Evolutionary conservation across 2,113 vertebrate genomes (phyloP).

Genomic region (Bucco capensis): DNA sequence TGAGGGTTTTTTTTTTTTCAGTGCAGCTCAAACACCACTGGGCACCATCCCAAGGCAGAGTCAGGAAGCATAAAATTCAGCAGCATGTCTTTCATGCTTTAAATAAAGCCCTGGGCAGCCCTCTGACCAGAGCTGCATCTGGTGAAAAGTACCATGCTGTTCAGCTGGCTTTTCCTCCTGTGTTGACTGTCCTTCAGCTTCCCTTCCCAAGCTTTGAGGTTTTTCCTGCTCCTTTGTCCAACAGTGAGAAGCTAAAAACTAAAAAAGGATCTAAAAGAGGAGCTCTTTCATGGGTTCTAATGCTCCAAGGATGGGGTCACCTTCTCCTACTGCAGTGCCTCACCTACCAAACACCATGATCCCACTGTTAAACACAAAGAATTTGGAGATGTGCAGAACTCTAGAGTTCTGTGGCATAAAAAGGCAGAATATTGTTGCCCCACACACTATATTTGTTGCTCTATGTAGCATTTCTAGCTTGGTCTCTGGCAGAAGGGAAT

Average conservation of each 20-base stretch:
- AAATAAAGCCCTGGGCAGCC: not conserved
- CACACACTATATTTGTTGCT: not conserved
- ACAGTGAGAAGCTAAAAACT: not conserved
- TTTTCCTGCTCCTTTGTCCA: not conserved
- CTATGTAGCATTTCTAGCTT: not conserved
- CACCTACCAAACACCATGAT: rapidly evolving
- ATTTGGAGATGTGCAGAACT: not conserved
- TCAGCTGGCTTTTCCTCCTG: rapidly evolving
- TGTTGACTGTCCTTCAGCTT: not conserved
- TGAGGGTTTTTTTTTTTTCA: not conserved
- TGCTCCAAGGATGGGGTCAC: not conserved
- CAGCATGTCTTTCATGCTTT: not conserved
- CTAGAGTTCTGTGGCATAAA: not conserved
- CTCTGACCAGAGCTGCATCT: not conserved
- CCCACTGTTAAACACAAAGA: rapidly evolving
- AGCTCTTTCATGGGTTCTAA: not conserved
- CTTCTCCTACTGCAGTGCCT: not conserved
- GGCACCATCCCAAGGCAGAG: not conserved
- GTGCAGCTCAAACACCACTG: not conserved
- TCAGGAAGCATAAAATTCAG: not conserved
- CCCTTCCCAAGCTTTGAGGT: not conserved
- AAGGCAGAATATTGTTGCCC: not conserved
- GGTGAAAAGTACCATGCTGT: not conserved
- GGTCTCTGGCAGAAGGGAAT: not conserved
- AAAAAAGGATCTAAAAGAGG: not conserved